Base-by-base conservation (phyloP, 2,113 vertebrate species). In the Marmota flaviventris region DNA sequence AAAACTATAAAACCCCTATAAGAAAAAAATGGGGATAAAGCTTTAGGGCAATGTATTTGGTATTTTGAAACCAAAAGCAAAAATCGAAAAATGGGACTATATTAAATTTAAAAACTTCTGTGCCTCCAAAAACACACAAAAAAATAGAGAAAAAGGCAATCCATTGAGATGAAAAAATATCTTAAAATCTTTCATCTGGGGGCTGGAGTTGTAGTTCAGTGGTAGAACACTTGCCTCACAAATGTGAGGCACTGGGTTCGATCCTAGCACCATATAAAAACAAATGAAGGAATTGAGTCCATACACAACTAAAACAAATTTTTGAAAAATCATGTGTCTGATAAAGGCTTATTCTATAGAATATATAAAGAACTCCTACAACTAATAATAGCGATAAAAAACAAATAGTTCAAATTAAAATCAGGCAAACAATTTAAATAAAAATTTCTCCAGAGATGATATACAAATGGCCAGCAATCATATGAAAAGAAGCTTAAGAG, bases 361-460 rank as follows among this genome's bases (percentile, higher is more conserved):
- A 89, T 79, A 84, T 73, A 85, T 84, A 67, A 45, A 45, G 45
- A 45, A 45, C 45, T 45, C 45, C 45, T 45, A 45, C 45, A 45
- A 45, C 45, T 45, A 45, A 45, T 45, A 45, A 91, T 17, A 67
- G 58, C 25, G 20, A 18, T 5, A 32, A 81, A 37, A 14, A 73
- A 11, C 76, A 77, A 84, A 51, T 72, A 95, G 75, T 4, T n/a
- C 42, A 83, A 88, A 78, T 85, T 89, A 75, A 93, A 88, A 96
- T 13, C 18, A 4, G 45, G 6, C 29, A 69, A 83, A 94, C 37
- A 93, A 69, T 67, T 14, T 67, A 48, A 72, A 51, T 18, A 63
- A 39, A 82, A 18, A 56, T 70, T 77, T 61, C 75, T 75, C 69
- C 14, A 93, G 75, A 39, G 58, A 79, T 76, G 39, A 82, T 72